Base-by-base conservation (phyloP, 2,888 invertebrate species). In the Lasioglossum vierecki region DNA sequence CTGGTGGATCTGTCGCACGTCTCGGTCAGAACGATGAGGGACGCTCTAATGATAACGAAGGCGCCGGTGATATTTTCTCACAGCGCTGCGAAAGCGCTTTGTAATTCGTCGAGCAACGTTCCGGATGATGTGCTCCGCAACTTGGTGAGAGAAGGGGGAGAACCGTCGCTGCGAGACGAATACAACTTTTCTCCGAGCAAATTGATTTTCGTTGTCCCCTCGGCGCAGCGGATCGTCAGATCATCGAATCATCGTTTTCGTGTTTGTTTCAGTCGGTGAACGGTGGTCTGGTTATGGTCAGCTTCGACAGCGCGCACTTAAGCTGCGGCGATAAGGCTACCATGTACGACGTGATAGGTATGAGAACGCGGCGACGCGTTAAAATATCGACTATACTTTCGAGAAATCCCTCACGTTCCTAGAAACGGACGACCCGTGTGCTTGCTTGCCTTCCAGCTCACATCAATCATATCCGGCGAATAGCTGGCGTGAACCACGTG, bases 11-110 rank as follows among this genome's bases (percentile, higher is more conserved):
- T 97, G 76, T 96, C 96, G 3, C 96, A 97, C 93, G 96, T 97
- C 1, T 96, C 97, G 15, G 96, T 96, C 83, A 95, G 95, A 79
- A 97, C 97, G 9, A 97, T 97, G 96, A 94, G 95, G 35, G 96
- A 96, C 89, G 96, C 96, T 3, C 92, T 97, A 70, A 95, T 95
- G 44, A 95, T 96, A 3, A 96, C 96, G 1, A 96, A 96, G 89
- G 97, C 97, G 0, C 97, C 97, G 1, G 96, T 97, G 77, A 96
- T 97, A 82, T 96, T 96, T 90, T 96, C 96, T 73, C 97, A 97
- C 92, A 96, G 97, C 13, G 96, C 96, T 2, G 97, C 97, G 22
- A 95, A 96, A 82, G 95, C 96, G 0, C 93, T 97, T 44, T 97
- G 97, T 93, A 96, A 96, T 91, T 96, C 96, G 66, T 95, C 95